phyloP scores from a whole-genome alignment of 2,888 invertebrate genomes.

The Synanthedon formicaeformis region DNA sequence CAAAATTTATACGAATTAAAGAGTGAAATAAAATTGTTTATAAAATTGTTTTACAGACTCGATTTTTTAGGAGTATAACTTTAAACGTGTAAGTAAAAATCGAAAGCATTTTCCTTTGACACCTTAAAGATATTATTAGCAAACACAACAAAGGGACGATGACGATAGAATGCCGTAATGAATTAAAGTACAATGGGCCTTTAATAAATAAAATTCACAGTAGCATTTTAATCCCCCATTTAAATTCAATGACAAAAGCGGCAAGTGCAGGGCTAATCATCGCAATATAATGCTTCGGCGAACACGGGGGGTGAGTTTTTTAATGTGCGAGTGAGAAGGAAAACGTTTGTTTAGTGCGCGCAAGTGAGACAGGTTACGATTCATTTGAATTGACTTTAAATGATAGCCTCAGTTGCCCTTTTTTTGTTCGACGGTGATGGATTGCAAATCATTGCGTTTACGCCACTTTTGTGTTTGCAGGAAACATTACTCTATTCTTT shows the following conservation, averaged over 20 bases:
- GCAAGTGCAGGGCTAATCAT: slow-evolving; percentile 69
- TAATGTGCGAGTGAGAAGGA: slow-evolving; percentile 24
- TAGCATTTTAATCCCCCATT: slow-evolving; percentile 65
- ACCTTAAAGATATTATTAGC: slow-evolving; percentile 4
- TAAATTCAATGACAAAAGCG: slow-evolving; percentile 62
- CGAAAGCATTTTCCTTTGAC: too few relatives aligned
- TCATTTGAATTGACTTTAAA: slow-evolving; percentile 68
- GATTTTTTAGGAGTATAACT: too few relatives aligned
- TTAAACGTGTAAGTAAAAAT: too few relatives aligned
- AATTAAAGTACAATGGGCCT: slow-evolving; percentile 53
- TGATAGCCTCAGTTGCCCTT: slow-evolving; percentile 52
- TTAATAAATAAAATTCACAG: slow-evolving; percentile 62
- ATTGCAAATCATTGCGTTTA: slow-evolving; percentile 55
- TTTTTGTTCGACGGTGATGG: slow-evolving; percentile 58
- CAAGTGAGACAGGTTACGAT: slow-evolving; percentile 29
- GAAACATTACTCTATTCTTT: too few relatives aligned
- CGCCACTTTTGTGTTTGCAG: slow-evolving; percentile 13
- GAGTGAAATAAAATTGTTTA: too few relatives aligned
- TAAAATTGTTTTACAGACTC: too few relatives aligned
- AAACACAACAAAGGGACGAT: slow-evolving; percentile 25
- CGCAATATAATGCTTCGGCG: slow-evolving; percentile 66
- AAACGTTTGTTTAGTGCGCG: slow-evolving; percentile 12
- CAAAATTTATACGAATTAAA: too few relatives aligned
- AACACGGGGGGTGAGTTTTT: slow-evolving; percentile 48
- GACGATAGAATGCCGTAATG: slow-evolving; percentile 56